These are phyloP conservation scores for Clarias macrocephalus DNA, from an alignment of 2,113 vertebrate species.

Conservation along the genomic window DNA sequence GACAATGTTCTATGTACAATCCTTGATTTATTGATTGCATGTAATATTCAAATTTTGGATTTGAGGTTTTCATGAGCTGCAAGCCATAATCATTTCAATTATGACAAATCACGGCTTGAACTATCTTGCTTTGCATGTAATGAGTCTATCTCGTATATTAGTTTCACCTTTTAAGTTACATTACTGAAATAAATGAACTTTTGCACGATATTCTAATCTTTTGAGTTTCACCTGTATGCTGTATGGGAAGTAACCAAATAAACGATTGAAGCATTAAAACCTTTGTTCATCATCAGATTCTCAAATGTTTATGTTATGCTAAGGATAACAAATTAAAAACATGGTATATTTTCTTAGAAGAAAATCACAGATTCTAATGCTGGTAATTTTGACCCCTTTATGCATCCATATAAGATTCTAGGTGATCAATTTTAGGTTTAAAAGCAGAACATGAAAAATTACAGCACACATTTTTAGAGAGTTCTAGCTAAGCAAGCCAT, in stretches of 20 bases:
- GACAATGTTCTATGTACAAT: no score
- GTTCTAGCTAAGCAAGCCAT: not conserved
- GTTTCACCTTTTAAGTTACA: no score
- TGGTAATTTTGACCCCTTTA: not conserved
- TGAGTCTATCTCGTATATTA: no score
- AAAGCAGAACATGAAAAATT: not conserved
- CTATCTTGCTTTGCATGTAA: no score
- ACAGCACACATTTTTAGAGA: not conserved
- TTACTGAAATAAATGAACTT: no score
- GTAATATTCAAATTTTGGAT: no score
- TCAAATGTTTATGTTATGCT: not conserved
- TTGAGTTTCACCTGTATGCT: not conserved
- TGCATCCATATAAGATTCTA: not conserved
- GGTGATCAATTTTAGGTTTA: not conserved
- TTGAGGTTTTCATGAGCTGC: no score
- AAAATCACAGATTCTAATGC: not conserved
- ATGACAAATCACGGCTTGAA: no score
- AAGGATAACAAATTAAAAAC: not conserved
- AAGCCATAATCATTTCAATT: no score
- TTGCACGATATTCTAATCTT: no score
- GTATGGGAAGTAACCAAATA: not conserved
- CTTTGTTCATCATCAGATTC: not conserved
- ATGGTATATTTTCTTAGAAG: not conserved
- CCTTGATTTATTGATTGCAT: no score
- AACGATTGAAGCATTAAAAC: not conserved